Evolutionary conservation across 2,888 invertebrate genomes (phyloP), one percentile per base, ranked within the genome.

Genomic region (Agriopis aurantiaria): DNA sequence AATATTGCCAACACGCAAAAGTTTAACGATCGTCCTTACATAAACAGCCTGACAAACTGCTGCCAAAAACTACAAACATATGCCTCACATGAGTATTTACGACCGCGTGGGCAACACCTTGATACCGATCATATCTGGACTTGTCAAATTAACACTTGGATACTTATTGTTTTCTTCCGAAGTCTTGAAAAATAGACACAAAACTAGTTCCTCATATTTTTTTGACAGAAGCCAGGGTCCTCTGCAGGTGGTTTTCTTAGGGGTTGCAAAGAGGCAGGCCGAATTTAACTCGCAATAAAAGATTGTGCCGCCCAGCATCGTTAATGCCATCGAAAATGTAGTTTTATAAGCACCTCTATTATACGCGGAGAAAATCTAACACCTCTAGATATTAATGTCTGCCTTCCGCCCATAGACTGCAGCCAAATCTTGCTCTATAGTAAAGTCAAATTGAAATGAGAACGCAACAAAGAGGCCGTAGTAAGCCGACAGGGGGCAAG

Each of bases 151-250:
- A 65, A 57, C 59, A 57, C 59, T 64, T 66, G 56, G 51, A 72
- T 62, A 60, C 65, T 59, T 71, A 74, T 65, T 70, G 48, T 74
- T 66, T 65, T 73, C 43, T 72, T 82, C 57, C 46, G 74, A 82
- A 84, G 82, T 82, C 75, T 82, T 73, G 79, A 80, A 71, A 81
- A 79, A 72, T 75, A 66, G 73, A 80, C 80, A 72, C 66, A 68
- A 62, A 65, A 11, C 53, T 72, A 78, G 81, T 87, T 88, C 85
- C 84, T 83, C 79, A 49, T 73, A 62, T 58, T 76, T 81, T 85
- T 79, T 73, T 43, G 12, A 33, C n/a, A 46, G n/a, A 12, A 10
- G 8, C 33, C 46, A 46, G 58, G 33, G 23, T 8, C 33, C 46
- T 2, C 23, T 1, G 12, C 46, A 58, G 46, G 46, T 3, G 1